These are phyloP conservation scores for Spodoptera littoralis DNA, from an alignment of 2,888 invertebrate genomes.

Conservation along the genomic window DNA sequence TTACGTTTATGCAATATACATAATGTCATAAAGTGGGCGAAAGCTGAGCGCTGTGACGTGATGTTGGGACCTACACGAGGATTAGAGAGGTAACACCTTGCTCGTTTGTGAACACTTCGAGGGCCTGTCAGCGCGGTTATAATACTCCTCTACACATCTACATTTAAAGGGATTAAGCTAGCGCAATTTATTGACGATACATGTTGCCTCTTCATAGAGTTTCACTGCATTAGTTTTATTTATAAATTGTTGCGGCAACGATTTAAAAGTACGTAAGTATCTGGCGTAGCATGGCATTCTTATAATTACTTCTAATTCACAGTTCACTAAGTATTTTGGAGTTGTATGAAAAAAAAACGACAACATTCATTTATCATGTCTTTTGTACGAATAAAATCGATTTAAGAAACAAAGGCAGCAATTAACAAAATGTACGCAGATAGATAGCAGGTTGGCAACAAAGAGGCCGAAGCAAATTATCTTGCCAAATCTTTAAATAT, in stretches of 20 bases:
- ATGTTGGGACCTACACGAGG: slow-evolving; percentile 68
- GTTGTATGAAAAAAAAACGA: slow-evolving; percentile 15
- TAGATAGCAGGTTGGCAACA: slow-evolving; percentile 56
- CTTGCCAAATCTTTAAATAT: slow-evolving; percentile 75
- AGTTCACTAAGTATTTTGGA: slow-evolving; percentile 1
- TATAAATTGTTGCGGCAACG: not conserved
- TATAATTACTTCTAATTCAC: not conserved
- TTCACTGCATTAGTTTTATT: not conserved
- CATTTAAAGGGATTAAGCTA: slow-evolving; percentile 78
- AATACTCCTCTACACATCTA: slow-evolving; percentile 73
- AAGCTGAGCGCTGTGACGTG: slow-evolving; percentile 76
- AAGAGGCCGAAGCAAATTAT: slow-evolving; percentile 75
- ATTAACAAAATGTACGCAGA: slow-evolving; percentile 47
- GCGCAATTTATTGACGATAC: slow-evolving; percentile 55
- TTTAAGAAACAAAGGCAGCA: slow-evolving; percentile 50
- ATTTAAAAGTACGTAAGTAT: too few relatives aligned
- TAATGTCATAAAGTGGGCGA: slow-evolving; percentile 65
- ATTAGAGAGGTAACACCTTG: slow-evolving; percentile 81
- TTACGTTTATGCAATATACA: slow-evolving; percentile 66
- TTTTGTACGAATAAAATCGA: slow-evolving; percentile 43
- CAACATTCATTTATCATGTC: slow-evolving; percentile 40
- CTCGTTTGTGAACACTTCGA: slow-evolving; percentile 73
- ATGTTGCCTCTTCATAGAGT: slow-evolving; percentile 28
- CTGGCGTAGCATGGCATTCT: too few relatives aligned
- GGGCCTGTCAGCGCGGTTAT: slow-evolving; percentile 83